Evolutionary conservation across 2,888 invertebrate species (phyloP), one percentile per base, ranked within the genome.

Genomic region (Meliscaeva auricollis): DNA sequence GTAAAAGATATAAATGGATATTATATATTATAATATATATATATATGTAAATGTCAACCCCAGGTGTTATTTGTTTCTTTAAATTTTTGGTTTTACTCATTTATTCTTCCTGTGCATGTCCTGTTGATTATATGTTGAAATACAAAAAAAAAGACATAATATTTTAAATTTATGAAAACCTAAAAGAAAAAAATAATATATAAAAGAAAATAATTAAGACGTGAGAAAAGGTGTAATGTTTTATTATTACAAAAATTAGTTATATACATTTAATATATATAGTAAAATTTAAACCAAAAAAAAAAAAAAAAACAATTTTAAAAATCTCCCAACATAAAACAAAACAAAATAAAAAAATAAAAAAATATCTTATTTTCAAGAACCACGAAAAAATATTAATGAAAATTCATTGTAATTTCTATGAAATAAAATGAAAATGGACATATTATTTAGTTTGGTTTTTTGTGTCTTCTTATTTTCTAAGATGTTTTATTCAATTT

Each of bases 401-500:
- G 79, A 68, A 88, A 83, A 87, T 78, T 87, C 88, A 88, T 88
- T 89, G 89, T 89, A 89, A 89, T 89, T 90, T 89, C 89, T 90
- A 89, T 89, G 90, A 89, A 89, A 89, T 90, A 89, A 90, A 88
- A 76, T 87, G 87, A 80, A 84, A 84, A 76, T 73, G 73, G 85
- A 73, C 60, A 77, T 73, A 75, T 80, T 85, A 76, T 68, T 32
- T 50, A 9, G 13, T n/a, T 1, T 13, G 17, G 26, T 52, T 74
- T 76, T 44, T 20, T 32, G 13, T 6, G n/a, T n/a, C n/a, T n/a
- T n/a, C n/a, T n/a, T n/a, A n/a, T n/a, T n/a, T n/a, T n/a, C n/a
- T n/a, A n/a, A n/a, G n/a, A n/a, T n/a, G n/a, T n/a, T n/a, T n/a
- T n/a, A n/a, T n/a, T n/a, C n/a, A n/a, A n/a, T n/a, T n/a, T n/a